A percentile compares a stretch with the other conserved stretches of the same genome.
Conservation (phyloP, 2,113 vertebrate species). For the Urocolius indicus region DNA sequence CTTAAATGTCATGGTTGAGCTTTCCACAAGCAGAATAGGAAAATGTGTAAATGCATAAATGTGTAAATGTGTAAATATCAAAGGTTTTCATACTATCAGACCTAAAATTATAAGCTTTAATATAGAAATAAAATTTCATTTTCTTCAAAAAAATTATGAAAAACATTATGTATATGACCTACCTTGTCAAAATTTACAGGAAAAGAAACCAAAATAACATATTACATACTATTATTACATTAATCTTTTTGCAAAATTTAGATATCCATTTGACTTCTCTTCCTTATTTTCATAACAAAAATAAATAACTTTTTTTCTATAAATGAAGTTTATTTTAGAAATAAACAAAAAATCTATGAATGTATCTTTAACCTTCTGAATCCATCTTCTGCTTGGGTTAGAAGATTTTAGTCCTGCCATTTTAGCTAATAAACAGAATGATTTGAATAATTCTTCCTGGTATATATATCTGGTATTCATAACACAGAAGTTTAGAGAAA, state of each 20-base stretch:
- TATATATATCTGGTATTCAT: background rate
- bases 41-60: background rate
- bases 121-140: background rate
- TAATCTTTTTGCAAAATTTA: background rate
- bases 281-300: background rate
- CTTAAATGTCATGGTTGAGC: background rate
- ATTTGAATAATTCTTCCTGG: background rate
- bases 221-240: fast-evolving
- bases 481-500: background rate
- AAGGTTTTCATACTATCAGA: background rate
- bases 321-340: background rate
- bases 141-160: background rate
- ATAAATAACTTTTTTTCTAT: background rate
- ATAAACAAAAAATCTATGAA: background rate
- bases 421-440: background rate
- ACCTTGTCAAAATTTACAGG: background rate
- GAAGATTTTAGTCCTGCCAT: fast-evolving
- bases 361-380: background rate
- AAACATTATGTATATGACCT: background rate
- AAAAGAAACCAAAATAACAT: too few species aligned
- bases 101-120: background rate
- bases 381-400: background rate
- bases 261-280: background rate
- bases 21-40: background rate
- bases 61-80: background rate